phyloP scores from a whole-genome alignment of 1,140 invertebrate species.

The Ostrea edulis region DNA sequence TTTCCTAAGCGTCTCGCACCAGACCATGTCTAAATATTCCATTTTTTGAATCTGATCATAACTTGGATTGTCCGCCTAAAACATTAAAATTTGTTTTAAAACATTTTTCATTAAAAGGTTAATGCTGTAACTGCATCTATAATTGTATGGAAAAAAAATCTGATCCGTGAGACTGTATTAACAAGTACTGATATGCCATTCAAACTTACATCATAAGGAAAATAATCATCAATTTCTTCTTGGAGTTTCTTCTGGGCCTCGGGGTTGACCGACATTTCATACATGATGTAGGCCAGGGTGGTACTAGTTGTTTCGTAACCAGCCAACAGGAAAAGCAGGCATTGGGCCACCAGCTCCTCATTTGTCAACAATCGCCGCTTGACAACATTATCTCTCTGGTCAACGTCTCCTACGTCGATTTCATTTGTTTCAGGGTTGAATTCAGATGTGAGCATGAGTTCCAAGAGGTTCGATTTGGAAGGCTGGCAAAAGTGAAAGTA shows the following conservation, averaged over 20 bases:
- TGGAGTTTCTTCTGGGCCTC: slow-evolving; percentile 80
- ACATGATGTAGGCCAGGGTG: slow-evolving; percentile 79
- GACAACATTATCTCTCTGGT: slow-evolving; percentile 43
- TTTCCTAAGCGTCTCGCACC: slow-evolving; percentile 73
- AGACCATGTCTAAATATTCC: slow-evolving; percentile 74
- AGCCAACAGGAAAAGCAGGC: slow-evolving; percentile 74
- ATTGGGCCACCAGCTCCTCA: slow-evolving; percentile 71
- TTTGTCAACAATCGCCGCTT: slow-evolving; percentile 48
- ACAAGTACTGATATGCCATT: not conserved
- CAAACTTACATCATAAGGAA: slow-evolving; percentile 62
- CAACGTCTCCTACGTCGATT: slow-evolving; percentile 34
- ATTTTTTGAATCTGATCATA: slow-evolving; percentile 60
- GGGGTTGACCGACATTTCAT: slow-evolving; percentile 79
- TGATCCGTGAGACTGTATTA: not conserved
- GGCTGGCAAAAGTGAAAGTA: slow-evolving; percentile 32
- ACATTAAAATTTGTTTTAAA: not conserved
- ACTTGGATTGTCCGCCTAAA: slow-evolving; percentile 51
- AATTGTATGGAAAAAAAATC: not conserved
- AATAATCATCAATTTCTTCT: slow-evolving; percentile 75
- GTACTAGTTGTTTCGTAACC: slow-evolving; percentile 80
- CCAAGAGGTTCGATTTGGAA: slow-evolving; percentile 54
- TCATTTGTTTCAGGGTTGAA: slow-evolving; percentile 53
- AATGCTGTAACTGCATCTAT: not conserved
- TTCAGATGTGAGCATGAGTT: slow-evolving; percentile 65
- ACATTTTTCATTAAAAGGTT: not conserved